phyloP scores from a whole-genome alignment of 2,888 invertebrate species.

The Drosophila antonietae region DNA sequence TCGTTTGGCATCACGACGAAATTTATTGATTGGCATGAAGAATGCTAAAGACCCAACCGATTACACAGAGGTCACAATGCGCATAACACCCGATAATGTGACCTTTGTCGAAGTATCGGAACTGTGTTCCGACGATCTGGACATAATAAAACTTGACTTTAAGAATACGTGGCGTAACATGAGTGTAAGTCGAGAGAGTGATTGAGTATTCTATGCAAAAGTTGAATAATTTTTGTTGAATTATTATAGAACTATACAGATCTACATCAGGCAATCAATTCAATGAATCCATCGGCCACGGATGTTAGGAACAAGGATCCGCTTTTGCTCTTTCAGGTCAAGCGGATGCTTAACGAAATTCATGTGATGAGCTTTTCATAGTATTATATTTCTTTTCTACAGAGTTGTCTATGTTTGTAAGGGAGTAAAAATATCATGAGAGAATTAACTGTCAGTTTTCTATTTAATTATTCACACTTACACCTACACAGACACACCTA shows the following conservation, averaged over 20 bases:
- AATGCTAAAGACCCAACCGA: constrained; percentile 57
- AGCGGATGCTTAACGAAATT: constrained; percentile 59
- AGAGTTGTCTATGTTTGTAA: constrained; percentile 4
- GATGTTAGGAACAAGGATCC: constrained; percentile 67
- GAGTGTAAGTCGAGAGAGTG: constrained; percentile 55
- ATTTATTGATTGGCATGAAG: constrained; percentile 72
- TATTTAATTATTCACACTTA: background rate
- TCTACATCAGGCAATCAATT: constrained; percentile 76
- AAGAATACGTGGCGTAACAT: constrained; percentile 80
- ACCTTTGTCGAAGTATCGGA: constrained; percentile 80
- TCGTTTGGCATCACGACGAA: constrained; percentile 77
- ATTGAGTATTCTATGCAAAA: too few species aligned
- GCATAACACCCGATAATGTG: constrained; percentile 76
- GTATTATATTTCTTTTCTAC: background rate
- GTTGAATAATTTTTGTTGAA: background rate
- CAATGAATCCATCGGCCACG: constrained; percentile 59
- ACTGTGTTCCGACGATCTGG: constrained; percentile 71
- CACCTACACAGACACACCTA: background rate
- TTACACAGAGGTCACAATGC: constrained; percentile 63
- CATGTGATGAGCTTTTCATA: constrained; percentile 74
- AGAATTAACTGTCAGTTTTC: constrained; percentile 28
- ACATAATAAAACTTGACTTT: constrained; percentile 70
- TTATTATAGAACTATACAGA: constrained; percentile 70
- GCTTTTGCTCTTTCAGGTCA: constrained; percentile 61
- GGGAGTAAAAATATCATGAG: constrained; percentile 18